Evolutionary conservation across 37 sponge, comb jelly and placozoan species (phyloP), one percentile per base, ranked within the genome.

Genomic region (Beroe ovata): DNA sequence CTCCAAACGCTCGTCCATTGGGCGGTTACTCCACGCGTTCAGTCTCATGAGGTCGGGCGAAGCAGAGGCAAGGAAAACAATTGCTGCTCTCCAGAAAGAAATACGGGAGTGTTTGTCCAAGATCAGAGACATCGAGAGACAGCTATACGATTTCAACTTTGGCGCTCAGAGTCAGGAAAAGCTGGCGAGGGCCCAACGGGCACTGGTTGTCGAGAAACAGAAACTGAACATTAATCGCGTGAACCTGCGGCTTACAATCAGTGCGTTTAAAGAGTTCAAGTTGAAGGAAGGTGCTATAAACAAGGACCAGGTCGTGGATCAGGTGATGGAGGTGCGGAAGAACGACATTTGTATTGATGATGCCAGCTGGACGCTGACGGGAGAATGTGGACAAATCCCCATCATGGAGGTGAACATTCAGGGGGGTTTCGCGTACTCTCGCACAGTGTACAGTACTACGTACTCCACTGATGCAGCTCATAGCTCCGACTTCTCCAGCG

Each of bases 301-400:
- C n/a, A 42, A 77, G 54, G 84, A 77, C 22, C 84, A 77, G 47
- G 42, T 77, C 54, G 84, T 21, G 28, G 42, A 77, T 35, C 84
- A 77, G 84, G 38, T 42, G 11, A 77, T 42, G 42, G 84, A 77
- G 84, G 84, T 77, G 47, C 16, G 84, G 84, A 77, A 77, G 84
- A 77, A 77, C 38, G 84, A 77, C 54, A 77, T 77, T 25, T 77
- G 84, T 77, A 77, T 77, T 6, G 84, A 77, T 54, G 54, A 77
- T 16, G 84, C 84, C 4, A 77, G 25, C 26, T 77, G 84, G 84
- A 77, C 54, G 0, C 84, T 77, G 28, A 77, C 84, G 1, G 84
- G 54, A 42, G 84, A 77, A 19, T 77, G 84, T 19, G 84, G 84
- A 0, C 84, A 77, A 25, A 36, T 77, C 25, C 84, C 84, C 26